Evolutionary conservation across 2,797 vertebrate genomes (phyloP).

Genomic region (Chloroceryle inda): DNA sequence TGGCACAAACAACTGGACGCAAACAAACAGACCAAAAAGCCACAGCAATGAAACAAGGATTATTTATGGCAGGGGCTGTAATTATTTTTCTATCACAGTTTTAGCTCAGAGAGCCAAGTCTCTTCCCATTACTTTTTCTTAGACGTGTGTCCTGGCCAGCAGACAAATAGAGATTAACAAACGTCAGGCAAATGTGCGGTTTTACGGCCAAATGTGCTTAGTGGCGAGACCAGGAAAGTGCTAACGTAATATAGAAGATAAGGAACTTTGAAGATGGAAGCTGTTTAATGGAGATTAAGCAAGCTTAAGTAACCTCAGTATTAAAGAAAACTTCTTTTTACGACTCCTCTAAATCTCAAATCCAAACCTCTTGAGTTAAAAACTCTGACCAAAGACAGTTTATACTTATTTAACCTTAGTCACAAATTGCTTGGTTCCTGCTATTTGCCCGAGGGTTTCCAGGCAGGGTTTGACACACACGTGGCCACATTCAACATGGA

Average conservation of each 20-base stretch:
- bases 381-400: background rate
- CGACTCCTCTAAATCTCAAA: background rate
- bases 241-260: background rate
- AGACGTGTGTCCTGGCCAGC: background rate
- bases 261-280: background rate
- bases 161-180: background rate
- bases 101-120: background rate
- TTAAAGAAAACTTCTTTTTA: background rate
- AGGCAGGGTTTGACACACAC: background rate
- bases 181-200: rapidly evolving
- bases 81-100: background rate
- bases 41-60: background rate
- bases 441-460: background rate
- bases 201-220: background rate
- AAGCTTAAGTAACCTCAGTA: background rate
- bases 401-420: background rate
- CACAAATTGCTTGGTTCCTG: background rate
- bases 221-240: background rate
- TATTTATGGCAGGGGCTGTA: background rate
- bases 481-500: rapidly evolving
- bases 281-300: background rate
- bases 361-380: background rate
- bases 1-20: background rate
- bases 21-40: background rate
- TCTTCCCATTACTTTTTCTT: background rate